A percentile compares a stretch with the other conserved stretches of the same genome.
Evolutionary conservation across 2,888 invertebrate species (phyloP).

Genomic region (Melinopterus prodromus): DNA sequence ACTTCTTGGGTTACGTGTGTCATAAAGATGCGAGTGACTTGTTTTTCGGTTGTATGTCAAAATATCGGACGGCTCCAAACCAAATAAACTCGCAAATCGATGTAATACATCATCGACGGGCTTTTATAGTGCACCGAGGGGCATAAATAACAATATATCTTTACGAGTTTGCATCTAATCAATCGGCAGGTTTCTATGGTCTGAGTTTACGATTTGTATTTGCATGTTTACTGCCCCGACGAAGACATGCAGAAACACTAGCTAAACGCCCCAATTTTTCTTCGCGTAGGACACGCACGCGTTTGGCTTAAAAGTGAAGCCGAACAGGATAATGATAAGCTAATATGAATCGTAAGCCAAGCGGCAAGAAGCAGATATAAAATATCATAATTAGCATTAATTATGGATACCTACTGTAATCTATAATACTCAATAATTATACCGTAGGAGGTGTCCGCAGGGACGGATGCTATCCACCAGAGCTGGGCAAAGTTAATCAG

Average conservation of each 20-base stretch:
- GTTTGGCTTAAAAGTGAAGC: not conserved
- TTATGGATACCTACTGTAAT: too few relatives aligned
- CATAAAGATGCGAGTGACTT: not conserved
- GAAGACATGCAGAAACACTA: not conserved
- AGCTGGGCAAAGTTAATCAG: too few relatives aligned
- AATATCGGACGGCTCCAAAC: not conserved
- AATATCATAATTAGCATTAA: not conserved
- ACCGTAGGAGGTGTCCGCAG: too few relatives aligned
- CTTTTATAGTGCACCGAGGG: slow-evolving; percentile 17
- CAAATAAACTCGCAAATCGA: not conserved
- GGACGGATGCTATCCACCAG: too few relatives aligned
- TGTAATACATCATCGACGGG: slow-evolving; percentile 14
- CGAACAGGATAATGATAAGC: not conserved
- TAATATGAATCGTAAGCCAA: not conserved
- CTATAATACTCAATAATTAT: too few relatives aligned
- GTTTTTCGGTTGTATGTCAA: not conserved
- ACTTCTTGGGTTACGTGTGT: not conserved
- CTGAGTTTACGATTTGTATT: slow-evolving; percentile 18
- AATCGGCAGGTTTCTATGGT: slow-evolving; percentile 21
- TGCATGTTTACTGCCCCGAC: slow-evolving; percentile 16
- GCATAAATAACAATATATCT: slow-evolving; percentile 25
- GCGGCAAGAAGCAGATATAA: not conserved
- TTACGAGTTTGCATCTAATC: slow-evolving; percentile 26
- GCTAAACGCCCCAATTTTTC: not conserved
- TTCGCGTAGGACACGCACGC: slow-evolving; percentile 4